Conservation (phyloP, 64 coral and sea anemone genomes). For the Acropora tenuis region DNA sequence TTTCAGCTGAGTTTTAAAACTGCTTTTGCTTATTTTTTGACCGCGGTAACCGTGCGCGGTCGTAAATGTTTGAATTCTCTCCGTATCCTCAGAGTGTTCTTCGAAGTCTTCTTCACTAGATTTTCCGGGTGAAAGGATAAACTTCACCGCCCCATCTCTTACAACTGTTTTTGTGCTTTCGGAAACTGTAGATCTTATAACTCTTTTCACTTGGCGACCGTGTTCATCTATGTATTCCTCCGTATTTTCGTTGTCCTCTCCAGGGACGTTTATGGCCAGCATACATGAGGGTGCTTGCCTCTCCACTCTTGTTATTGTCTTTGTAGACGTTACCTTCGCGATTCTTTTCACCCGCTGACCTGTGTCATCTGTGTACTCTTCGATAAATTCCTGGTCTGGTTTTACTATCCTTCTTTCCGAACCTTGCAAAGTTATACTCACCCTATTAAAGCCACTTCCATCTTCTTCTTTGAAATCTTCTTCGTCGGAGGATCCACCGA, state of each 20-base stretch:
- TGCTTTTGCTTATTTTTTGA: conserved; percentile 18
- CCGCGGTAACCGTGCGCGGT: background rate
- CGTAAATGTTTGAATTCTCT: conserved; percentile 9
- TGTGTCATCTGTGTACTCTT: conserved; percentile 78
- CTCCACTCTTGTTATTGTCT: conserved; percentile 26
- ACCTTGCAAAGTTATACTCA: conserved; percentile 32
- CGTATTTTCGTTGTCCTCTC: conserved; percentile 68
- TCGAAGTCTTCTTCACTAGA: background rate
- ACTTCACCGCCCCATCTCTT: conserved; percentile 31
- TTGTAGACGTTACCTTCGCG: conserved; percentile 64
- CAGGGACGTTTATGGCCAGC: conserved; percentile 56
- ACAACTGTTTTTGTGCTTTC: conserved; percentile 4
- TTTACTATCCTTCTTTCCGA: conserved; percentile 4
- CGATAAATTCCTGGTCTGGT: conserved; percentile 50
- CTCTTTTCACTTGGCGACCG: conserved; percentile 77
- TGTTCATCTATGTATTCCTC: conserved; percentile 88
- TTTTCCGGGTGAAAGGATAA: background rate
- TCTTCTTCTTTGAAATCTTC: background rate
- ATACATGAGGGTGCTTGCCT: background rate
- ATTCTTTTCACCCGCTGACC: conserved; percentile 73
- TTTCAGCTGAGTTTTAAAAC: conserved; percentile 18
- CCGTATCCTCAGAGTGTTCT: conserved; percentile 8
- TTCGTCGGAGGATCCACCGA: background rate
- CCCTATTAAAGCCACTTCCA: background rate
- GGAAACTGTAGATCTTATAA: conserved; percentile 57